Conservation (phyloP, 2,113 vertebrate species). For the Sclerurus mexicanus region DNA sequence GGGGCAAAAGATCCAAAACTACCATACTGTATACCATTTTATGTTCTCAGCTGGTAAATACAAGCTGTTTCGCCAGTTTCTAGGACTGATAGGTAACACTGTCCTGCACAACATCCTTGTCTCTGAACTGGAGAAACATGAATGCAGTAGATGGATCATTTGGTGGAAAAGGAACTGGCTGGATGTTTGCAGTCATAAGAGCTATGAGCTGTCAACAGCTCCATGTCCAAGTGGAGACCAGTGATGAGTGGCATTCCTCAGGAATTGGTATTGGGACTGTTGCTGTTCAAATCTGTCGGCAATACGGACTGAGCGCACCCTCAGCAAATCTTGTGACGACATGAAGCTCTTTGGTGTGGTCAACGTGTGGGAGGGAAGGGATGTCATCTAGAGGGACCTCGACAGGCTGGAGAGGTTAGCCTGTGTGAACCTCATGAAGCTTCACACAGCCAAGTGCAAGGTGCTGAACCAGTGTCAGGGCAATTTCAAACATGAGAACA, state of each 20-base stretch:
- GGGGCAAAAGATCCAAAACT: not conserved
- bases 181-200: rapidly evolving
- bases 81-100: not conserved
- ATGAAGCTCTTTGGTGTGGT: not conserved
- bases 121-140: not conserved
- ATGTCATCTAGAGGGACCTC: not conserved
- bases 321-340: not conserved
- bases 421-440: not conserved
- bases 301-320: not conserved
- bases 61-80: not conserved
- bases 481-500: not conserved
- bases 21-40: not conserved
- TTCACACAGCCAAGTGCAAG: not conserved
- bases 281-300: rapidly evolving
- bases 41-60: not conserved
- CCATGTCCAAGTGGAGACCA: not conserved
- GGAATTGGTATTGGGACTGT: rapidly evolving
- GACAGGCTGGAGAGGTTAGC: not conserved
- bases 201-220: not conserved
- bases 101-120: not conserved
- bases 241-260: not conserved
- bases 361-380: not conserved
- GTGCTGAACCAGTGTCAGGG: not conserved
- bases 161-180: not conserved
- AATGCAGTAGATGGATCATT: not conserved